Evolutionary conservation across 2,113 vertebrate species (phyloP), one percentile per base, ranked within the genome.

Genomic region (Oryzias javanicus): DNA sequence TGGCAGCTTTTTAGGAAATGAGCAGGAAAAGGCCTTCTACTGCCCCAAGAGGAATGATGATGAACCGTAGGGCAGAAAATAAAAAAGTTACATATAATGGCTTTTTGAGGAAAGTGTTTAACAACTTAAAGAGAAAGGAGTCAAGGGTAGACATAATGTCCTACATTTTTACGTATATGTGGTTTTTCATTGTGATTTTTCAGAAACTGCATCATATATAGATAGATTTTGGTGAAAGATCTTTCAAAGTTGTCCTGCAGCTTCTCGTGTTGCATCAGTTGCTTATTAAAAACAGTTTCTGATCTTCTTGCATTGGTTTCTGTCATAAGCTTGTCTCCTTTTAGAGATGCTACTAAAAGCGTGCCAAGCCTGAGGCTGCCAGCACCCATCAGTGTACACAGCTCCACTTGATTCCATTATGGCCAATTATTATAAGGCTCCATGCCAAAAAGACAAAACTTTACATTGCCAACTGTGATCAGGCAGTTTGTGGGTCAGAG

Each of bases 381-480:
- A 29, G 46, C 56, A 25, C 55, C 60, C n/a, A 64, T 76, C 61
- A 76, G 59, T 51, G 54, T 41, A 56, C 45, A 18, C 19, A 74
- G 57, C 73, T 76, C 63, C 27, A 70, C 24, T 0, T 51, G 67
- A 72, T 58, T 79, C 58, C 48, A 61, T 59, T 74, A 63, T 59
- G 63, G 72, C 83, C 55, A 76, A 81, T 86, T 83, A 84, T 79
- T 55, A 57, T 29, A 44, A 22, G 60, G 77, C 69, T 56, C 54
- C 13, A 44, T 49, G 79, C 67, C 73, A 78, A 67, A 67, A 22
- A 22, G 22, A 22, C 0, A 64, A 40, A 64, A 35, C 47, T 64
- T 49, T 64, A 53, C 48, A 52, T 17, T 27, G 50, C 57, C 49
- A 65, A 41, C 35, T 73, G n/a, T 46, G 27, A 48, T 18, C 67